These are phyloP conservation scores for Xiphophorus couchianus DNA, from an alignment of 2,113 vertebrate genomes.

Conservation along the genomic window DNA sequence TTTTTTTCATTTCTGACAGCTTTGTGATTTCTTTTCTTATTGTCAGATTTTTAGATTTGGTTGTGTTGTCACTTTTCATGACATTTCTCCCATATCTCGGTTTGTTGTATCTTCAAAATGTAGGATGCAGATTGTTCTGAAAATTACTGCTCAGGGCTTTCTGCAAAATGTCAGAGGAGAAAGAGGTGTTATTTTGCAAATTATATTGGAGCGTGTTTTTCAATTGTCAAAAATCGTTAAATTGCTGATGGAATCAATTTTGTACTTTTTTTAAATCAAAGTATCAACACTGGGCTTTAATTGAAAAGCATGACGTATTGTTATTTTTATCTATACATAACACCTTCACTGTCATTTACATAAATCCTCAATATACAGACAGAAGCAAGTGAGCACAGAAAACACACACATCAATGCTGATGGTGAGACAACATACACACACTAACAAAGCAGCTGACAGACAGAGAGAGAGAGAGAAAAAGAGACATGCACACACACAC, in stretches of 20 bases:
- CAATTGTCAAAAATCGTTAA: constrained; percentile 39
- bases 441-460: constrained; percentile 52
- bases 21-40: constrained; percentile 64
- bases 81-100: constrained; percentile 44
- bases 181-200: constrained; percentile 27
- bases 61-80: constrained; percentile 68
- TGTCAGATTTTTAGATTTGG: constrained; percentile 51
- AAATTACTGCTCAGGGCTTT: constrained; percentile 22
- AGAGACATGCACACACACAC: constrained; percentile 15
- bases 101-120: constrained; percentile 43
- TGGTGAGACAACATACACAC: constrained; percentile 39
- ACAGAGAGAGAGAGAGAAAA: constrained; percentile 14
- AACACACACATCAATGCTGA: constrained; percentile 48
- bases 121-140: constrained; percentile 22
- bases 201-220: constrained; percentile 17
- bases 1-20: constrained; percentile 52
- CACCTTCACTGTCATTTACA: constrained; percentile 19
- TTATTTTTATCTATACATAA: constrained; percentile 45
- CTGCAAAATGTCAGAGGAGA: constrained; percentile 8
- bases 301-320: constrained; percentile 68
- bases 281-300: constrained; percentile 54
- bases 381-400: constrained; percentile 36
- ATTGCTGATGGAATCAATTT: constrained; percentile 39
- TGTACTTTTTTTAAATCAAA: constrained; percentile 40
- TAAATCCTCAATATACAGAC: constrained; percentile 14